Conservation (phyloP, 2,888 invertebrate species). For the Drosophila fungiperda region DNA sequence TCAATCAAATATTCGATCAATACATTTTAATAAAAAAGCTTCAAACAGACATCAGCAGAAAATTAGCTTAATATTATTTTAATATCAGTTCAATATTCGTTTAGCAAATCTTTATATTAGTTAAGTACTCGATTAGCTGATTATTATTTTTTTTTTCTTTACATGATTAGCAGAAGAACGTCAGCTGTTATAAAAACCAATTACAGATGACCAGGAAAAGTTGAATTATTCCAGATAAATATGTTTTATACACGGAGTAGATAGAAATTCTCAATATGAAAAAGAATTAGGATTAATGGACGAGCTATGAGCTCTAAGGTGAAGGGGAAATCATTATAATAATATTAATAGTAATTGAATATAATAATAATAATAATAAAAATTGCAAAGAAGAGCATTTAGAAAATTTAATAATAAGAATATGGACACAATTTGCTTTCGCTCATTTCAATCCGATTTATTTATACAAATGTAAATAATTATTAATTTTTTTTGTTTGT, state of each 20-base stretch:
- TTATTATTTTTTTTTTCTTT: not conserved
- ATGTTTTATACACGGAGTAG: too few relatives aligned
- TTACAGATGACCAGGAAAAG: too few relatives aligned
- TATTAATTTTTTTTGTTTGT: constrained; percentile 2
- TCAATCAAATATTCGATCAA: not conserved
- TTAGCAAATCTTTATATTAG: not conserved
- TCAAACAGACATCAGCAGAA: too few relatives aligned
- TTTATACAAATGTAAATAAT: constrained; percentile 7
- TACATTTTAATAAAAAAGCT: too few relatives aligned
- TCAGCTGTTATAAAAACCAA: too few relatives aligned
- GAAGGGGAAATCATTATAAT: not conserved
- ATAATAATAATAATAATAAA: not conserved
- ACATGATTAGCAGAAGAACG: too few relatives aligned
- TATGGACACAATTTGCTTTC: not conserved
- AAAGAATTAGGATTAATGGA: not conserved
- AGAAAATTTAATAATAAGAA: not conserved
- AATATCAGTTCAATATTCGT: not conserved
- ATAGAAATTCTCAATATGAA: too few relatives aligned
- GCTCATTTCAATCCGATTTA: not conserved
- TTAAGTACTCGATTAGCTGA: not conserved
- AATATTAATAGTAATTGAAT: not conserved
- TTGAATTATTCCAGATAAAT: too few relatives aligned
- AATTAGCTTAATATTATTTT: too few relatives aligned
- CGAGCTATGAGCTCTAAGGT: not conserved
- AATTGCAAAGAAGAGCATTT: not conserved